Base-by-base conservation (phyloP, 2,113 vertebrate genomes). In the Haliaeetus leucogaster region DNA sequence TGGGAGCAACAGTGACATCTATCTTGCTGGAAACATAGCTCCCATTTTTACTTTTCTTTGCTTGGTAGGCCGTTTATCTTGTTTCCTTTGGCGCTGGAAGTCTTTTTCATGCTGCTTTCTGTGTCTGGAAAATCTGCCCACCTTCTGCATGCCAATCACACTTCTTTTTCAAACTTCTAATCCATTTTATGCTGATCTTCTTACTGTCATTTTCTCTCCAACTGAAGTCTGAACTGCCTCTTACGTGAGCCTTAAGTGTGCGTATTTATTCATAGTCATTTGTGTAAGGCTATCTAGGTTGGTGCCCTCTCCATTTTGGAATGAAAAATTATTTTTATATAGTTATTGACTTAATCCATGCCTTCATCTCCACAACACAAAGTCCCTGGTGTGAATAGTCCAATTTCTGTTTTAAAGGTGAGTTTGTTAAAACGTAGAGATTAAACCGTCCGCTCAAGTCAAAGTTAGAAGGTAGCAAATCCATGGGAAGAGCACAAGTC, bases 71-170 rank as follows among this genome's bases (percentile, higher is more conserved):
- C 14, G 0, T 91, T 96, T 89, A 68, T 96, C 94, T 95, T 93
- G 68, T 89, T 97, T 94, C 73, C 73, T 91, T 95, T 95, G 95
- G 94, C 7, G 0, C 78, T 96, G n/a, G 58, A 77, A 92, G 77
- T 90, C 82, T 95, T 90, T 73, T 74, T 67, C 62, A 58, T 87
- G 83, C 83, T 94, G 83, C 85, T 93, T 91, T 93, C 59, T 74
- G 53, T 76, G 90, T 80, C 91, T 95, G 95, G 45, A 97, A 97
- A 97, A 93, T 92, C 94, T 96, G 86, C 86, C 91, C 70, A 87
- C 91, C 89, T 95, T 95, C 62, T 95, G 91, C 93, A 94, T 80
- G 95, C 91, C 94, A 97, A 82, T 94, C 91, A 95, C 83, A 79
- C 61, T 86, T 92, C 80, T 89, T 81, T 92, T 87, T 95, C 89